Percentiles rank a stretch among this genome's conserved stretches.
phyloP scores from a whole-genome alignment of 2,113 vertebrate species.

The Taxidea taxus region DNA sequence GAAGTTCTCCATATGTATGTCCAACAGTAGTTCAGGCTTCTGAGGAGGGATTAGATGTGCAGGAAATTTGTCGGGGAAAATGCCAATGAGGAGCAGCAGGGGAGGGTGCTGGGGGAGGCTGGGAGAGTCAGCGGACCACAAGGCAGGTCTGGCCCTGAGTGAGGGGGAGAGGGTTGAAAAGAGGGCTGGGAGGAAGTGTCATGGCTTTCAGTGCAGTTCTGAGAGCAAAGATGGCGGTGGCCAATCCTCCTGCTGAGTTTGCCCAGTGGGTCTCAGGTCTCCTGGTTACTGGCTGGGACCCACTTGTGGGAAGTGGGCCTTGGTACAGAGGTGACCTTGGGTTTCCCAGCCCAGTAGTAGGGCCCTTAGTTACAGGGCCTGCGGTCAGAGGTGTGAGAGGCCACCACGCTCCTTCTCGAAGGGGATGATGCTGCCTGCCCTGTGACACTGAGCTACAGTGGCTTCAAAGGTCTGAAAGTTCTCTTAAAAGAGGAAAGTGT shows the following conservation, averaged over 20 bases:
- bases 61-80: not conserved
- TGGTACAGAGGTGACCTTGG: accelerated
- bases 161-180: not conserved
- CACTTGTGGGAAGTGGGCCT: not conserved
- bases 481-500: not conserved
- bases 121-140: not conserved
- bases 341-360: not conserved
- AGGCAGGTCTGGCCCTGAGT: not conserved
- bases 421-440: not conserved
- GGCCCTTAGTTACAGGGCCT: not conserved
- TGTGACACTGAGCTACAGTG: accelerated
- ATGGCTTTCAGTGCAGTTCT: not conserved
- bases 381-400: not conserved
- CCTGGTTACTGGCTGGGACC: not conserved
- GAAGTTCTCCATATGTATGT: not conserved
- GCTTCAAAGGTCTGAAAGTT: not conserved
- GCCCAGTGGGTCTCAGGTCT: not conserved
- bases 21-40: not conserved
- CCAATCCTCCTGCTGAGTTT: not conserved
- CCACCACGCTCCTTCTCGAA: not conserved
- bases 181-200: not conserved
- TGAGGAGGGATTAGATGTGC: not conserved
- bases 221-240: not conserved
- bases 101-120: not conserved
- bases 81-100: not conserved